phyloP scores from a whole-genome alignment of 2,888 invertebrate species.

The Callimorpha dominula region DNA sequence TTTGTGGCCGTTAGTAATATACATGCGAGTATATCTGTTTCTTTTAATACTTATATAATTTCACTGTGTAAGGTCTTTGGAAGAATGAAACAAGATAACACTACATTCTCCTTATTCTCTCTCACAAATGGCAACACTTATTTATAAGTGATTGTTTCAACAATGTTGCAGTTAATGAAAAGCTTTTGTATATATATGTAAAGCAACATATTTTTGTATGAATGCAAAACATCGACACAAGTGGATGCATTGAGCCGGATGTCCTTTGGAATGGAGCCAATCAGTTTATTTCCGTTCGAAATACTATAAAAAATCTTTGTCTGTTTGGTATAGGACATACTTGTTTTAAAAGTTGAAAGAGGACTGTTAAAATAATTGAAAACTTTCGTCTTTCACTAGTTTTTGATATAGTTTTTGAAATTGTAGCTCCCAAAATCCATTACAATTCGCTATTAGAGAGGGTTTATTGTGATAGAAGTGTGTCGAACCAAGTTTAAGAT shows the following conservation, averaged over 20 bases:
- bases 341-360: neutral
- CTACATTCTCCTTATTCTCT: neutral
- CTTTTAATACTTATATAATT: neutral
- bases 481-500: neutral
- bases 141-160: neutral
- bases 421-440: no score
- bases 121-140: neutral
- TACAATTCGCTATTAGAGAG: neutral
- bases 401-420: no score
- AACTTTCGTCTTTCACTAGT: neutral
- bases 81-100: no score
- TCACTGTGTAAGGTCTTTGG: no score
- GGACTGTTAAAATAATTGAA: neutral
- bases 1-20: no score
- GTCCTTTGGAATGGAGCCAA: constrained; percentile 49
- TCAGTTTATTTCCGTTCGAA: constrained; percentile 52
- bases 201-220: constrained; percentile 16
- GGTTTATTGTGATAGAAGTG: neutral
- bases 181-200: constrained; percentile 1
- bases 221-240: constrained; percentile 39
- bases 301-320: constrained; percentile 28
- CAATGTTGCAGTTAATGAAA: constrained; percentile 11
- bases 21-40: neutral
- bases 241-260: constrained; percentile 51
- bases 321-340: constrained; percentile 17